These are phyloP conservation scores for Yponomeuta evonymella DNA, from an alignment of 2,888 invertebrate genomes.

Conservation along the genomic window DNA sequence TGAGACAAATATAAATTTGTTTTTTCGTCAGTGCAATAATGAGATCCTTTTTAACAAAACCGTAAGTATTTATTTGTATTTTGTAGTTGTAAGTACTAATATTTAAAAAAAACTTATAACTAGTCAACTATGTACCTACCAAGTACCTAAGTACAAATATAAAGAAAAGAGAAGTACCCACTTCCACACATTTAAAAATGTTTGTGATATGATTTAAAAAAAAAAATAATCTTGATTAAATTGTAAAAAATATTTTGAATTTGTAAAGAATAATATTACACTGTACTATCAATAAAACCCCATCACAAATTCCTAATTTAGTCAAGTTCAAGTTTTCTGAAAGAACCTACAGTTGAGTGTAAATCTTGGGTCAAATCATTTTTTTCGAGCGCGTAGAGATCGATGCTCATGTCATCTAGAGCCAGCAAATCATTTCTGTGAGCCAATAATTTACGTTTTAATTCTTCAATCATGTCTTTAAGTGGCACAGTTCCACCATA, in stretches of 20 bases:
- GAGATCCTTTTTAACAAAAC: background rate
- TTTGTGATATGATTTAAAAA: too few species aligned
- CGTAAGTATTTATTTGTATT: background rate
- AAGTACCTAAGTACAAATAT: too few species aligned
- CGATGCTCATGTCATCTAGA: constrained; percentile 85
- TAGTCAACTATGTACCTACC: too few species aligned
- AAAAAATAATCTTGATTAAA: too few species aligned
- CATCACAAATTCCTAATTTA: constrained; percentile 41
- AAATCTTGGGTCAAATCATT: constrained; percentile 81
- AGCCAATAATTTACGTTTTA: constrained; percentile 79
- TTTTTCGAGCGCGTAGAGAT: constrained; percentile 77
- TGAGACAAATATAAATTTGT: too few species aligned
- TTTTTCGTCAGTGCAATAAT: background rate
- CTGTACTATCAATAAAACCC: background rate
- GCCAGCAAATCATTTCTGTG: constrained; percentile 80
- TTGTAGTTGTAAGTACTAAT: background rate
- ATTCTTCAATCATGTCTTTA: constrained; percentile 85
- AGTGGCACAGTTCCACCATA: constrained; percentile 91
- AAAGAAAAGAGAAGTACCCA: too few species aligned
- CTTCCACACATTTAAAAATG: too few species aligned
- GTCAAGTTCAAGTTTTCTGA: constrained; percentile 89
- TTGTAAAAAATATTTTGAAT: too few species aligned
- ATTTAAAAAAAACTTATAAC: background rate
- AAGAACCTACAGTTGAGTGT: constrained; percentile 87
- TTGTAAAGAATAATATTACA: too few species aligned